These are phyloP conservation scores for Cylloceria caligata DNA, from an alignment of 2,888 invertebrate species.

Conservation along the genomic window DNA sequence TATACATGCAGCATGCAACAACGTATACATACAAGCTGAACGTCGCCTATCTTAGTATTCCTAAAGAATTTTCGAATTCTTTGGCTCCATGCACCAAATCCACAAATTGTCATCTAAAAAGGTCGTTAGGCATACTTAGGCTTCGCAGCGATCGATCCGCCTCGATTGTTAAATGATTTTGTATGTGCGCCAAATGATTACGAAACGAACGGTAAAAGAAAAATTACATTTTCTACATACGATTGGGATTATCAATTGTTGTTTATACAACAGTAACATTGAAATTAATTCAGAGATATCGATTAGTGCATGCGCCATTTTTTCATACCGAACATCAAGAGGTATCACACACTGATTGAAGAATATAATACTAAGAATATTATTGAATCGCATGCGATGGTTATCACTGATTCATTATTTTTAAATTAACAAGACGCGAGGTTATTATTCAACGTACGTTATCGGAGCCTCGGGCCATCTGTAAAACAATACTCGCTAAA, in stretches of 20 bases:
- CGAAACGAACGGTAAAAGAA: neutral
- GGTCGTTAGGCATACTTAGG: constrained; percentile 69
- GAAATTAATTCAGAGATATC: neutral
- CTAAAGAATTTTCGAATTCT: constrained; percentile 83
- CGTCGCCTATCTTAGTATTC: constrained; percentile 83
- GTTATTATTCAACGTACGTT: constrained; percentile 81
- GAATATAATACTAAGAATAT: neutral
- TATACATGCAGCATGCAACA: constrained; percentile 81
- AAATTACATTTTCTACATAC: constrained; percentile 6
- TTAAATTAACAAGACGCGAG: constrained; percentile 53
- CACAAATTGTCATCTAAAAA: constrained; percentile 84
- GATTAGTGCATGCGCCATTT: constrained; percentile 13
- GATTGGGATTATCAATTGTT: neutral
- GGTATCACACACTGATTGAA: neutral
- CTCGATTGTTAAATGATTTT: constrained; percentile 32
- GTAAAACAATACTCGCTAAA: constrained; percentile 80
- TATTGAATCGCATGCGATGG: constrained; percentile 62
- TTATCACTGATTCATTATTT: constrained; percentile 23
- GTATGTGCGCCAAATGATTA: constrained; percentile 32
- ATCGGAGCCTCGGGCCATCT: constrained; percentile 84
- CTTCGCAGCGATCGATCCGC: constrained; percentile 28
- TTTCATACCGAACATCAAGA: constrained; percentile 3
- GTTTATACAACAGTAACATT: too few species aligned
- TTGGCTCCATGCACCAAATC: constrained; percentile 83
- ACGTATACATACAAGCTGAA: constrained; percentile 83